A percentile compares a stretch with the other conserved stretches of the same genome.
These are phyloP conservation scores for Camponotus pennsylvanicus DNA, from an alignment of 1,140 invertebrate genomes.

Conservation along the genomic window DNA sequence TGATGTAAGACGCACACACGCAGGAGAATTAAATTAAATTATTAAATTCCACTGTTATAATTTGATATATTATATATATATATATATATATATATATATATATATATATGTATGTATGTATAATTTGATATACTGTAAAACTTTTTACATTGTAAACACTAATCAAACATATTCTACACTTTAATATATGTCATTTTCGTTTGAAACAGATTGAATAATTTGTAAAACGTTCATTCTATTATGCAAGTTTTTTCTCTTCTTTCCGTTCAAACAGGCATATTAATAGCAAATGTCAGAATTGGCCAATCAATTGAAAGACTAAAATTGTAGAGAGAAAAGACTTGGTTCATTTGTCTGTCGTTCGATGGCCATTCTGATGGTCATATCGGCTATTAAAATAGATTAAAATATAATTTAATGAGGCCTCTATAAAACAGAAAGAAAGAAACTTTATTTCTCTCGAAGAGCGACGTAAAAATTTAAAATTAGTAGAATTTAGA, in stretches of 20 bases:
- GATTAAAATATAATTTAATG: too few species aligned
- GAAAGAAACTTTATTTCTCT: too few species aligned
- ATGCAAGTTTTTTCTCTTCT: background rate
- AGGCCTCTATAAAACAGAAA: too few species aligned
- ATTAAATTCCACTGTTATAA: too few species aligned
- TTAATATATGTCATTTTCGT: background rate
- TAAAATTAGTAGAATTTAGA: constrained; percentile 31
- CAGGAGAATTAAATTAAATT: too few species aligned
- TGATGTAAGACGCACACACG: background rate
- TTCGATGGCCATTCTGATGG: background rate
- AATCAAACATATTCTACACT: background rate
- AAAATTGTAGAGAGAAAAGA: constrained; percentile 36
- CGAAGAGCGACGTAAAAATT: constrained; percentile 6
- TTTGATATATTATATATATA: too few species aligned
- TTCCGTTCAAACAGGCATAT: background rate
- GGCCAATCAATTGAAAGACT: background rate
- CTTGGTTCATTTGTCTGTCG: constrained; percentile 60
- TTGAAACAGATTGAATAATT: background rate
- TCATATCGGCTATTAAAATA: too few species aligned
- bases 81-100: too few species aligned
- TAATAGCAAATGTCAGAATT: background rate
- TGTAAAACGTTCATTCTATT: background rate
- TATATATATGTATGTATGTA: too few species aligned
- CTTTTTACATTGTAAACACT: too few species aligned
- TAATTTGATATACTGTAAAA: too few species aligned